These are phyloP conservation scores for Plebejus anna DNA, from an alignment of 2,888 invertebrate species.

Conservation along the genomic window DNA sequence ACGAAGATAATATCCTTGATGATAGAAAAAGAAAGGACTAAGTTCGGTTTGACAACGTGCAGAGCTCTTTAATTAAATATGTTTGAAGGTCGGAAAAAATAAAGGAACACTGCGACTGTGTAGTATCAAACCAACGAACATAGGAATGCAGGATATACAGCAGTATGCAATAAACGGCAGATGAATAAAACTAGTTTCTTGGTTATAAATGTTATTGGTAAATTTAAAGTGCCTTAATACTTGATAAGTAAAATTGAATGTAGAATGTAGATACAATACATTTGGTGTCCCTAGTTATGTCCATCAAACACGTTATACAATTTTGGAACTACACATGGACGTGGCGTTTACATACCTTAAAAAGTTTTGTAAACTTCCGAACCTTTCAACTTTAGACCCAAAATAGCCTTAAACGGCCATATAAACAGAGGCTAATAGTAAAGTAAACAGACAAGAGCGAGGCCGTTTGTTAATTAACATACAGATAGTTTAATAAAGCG, in stretches of 20 bases:
- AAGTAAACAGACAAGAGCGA: conserved; percentile 67
- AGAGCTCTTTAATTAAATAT: conserved; percentile 72
- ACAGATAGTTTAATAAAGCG: conserved; percentile 79
- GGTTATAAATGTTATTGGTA: background rate
- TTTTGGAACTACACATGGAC: background rate
- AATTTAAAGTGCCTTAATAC: background rate
- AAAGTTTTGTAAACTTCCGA: conserved; percentile 29
- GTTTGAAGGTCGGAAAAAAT: conserved; percentile 72
- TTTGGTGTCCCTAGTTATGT: background rate
- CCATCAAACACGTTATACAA: background rate
- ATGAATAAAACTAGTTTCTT: conserved; percentile 30
- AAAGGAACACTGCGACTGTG: conserved; percentile 52
- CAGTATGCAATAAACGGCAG: conserved; percentile 39
- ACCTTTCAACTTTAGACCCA: conserved; percentile 38
- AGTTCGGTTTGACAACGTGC: conserved; percentile 67
- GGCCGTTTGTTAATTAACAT: conserved; percentile 78
- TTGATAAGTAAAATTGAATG: too few relatives aligned
- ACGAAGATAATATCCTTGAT: conserved; percentile 53
- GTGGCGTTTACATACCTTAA: background rate
- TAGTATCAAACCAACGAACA: conserved; percentile 26
- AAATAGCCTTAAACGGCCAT: conserved; percentile 54
- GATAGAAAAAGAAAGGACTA: conserved; percentile 58
- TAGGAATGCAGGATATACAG: conserved; percentile 39
- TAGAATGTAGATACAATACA: background rate
- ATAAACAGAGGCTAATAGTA: conserved; percentile 63